These are phyloP conservation scores for Hafferia zeledoni DNA, from an alignment of 2,797 vertebrate species.

Conservation along the genomic window DNA sequence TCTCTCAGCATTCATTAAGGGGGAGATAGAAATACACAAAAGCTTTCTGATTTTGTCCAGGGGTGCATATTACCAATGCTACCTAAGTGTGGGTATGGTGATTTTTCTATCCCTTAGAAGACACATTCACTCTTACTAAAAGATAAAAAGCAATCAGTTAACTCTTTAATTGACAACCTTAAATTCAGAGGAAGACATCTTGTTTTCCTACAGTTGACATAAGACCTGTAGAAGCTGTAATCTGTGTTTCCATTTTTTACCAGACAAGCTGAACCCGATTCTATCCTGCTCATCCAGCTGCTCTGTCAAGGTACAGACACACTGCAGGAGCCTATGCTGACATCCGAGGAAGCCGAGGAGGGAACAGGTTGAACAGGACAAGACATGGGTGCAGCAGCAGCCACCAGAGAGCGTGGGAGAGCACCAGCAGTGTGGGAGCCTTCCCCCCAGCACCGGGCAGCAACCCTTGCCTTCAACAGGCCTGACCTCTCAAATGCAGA, in stretches of 20 bases:
- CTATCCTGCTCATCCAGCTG: background rate
- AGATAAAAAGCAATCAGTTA: background rate
- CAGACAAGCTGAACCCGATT: background rate
- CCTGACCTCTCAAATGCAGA: background rate
- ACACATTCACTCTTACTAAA: background rate
- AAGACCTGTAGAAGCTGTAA: background rate
- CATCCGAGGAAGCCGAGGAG: accelerated
- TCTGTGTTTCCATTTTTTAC: background rate
- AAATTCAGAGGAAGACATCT: background rate
- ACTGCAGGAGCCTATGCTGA: background rate
- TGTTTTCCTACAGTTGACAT: background rate
- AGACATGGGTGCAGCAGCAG: background rate
- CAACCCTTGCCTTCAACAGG: background rate
- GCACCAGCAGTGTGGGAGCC: accelerated
- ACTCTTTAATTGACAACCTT: background rate
- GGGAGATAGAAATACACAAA: background rate
- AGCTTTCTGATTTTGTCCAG: background rate
- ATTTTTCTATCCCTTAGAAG: background rate
- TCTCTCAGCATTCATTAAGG: background rate
- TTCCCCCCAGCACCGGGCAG: background rate
- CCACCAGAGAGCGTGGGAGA: background rate
- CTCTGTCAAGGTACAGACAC: background rate
- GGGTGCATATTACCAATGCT: background rate
- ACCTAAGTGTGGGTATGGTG: background rate
- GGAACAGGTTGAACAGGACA: accelerated